phyloP scores from a whole-genome alignment of 2,113 vertebrate genomes.

The Motacilla tschutschensis region DNA sequence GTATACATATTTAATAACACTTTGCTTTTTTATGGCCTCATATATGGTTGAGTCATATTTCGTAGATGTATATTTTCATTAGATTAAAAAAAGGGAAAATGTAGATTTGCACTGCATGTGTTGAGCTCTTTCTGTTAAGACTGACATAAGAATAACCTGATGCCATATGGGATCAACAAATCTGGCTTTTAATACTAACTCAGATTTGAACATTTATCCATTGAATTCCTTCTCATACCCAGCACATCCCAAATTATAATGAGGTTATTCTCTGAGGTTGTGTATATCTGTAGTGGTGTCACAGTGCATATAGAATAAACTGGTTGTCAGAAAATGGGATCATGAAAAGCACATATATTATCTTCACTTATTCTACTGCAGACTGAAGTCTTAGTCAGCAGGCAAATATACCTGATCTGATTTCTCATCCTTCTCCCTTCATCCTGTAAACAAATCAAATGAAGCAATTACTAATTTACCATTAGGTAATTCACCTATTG shows the following conservation, averaged over 20 bases:
- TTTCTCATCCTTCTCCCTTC: neutral
- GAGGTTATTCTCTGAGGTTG: neutral
- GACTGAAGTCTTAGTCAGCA: neutral
- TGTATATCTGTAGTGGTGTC: neutral
- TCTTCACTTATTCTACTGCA: neutral
- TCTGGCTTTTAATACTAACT: neutral
- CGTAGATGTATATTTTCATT: neutral
- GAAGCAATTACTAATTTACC: neutral
- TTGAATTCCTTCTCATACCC: neutral
- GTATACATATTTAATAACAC: slow-evolving; percentile 28
- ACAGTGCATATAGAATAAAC: neutral
- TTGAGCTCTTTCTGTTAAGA: neutral
- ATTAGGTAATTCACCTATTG: neutral
- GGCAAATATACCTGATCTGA: neutral
- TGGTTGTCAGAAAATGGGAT: neutral
- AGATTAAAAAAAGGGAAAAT: neutral
- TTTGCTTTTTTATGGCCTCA: neutral
- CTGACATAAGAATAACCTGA: neutral
- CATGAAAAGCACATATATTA: neutral
- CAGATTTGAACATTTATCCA: neutral
- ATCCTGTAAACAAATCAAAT: neutral
- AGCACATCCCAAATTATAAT: neutral
- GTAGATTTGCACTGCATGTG: neutral
- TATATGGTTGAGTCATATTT: neutral
- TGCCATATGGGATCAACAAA: neutral